Base-by-base conservation (phyloP, 2,888 invertebrate species). In the Agrochola macilenta region DNA sequence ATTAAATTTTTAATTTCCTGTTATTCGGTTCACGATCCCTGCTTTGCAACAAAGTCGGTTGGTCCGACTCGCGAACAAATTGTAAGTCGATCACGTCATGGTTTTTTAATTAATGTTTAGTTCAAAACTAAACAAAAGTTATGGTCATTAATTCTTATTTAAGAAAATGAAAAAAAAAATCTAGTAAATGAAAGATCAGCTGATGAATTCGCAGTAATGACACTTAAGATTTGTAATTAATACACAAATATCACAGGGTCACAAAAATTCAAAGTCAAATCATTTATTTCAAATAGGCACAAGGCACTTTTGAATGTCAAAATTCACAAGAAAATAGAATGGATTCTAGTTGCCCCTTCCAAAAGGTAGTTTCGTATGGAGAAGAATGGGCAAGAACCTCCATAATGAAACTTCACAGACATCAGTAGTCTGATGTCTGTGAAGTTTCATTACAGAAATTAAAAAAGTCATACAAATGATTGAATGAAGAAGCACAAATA, bases 41-140 rank as follows among this genome's bases (percentile, higher is more conserved):
- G 64, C 11, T 57, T 0, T 39, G 14, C 61, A 81, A 77, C 65
- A 77, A 65, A 65, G 69, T 69, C 14, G 64, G 69, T 9, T 35
- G 58, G 69, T 52, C 52, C 5, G n/a, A 60, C 72, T 60, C 54
- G 73, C 81, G 39, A 84, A 84, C 73, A 69, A 71, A 75, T 73
- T 78, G 69, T 14, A 58, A 64, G 70, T 84, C 75, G 69, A 84
- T 81, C 68, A 70, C 52, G 58, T 23, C 54, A 54, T 39, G 23
- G 60, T 69, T 78, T 79, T 83, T 49, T 63, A 74, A 73, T 74
- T 54, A 66, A 54, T 60, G 30, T 63, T 43, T 9, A 17, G 12
- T 57, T 20, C 54, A 82, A 83, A 76, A 52, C 35, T n/a, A n/a
- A 60, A 65, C 52, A 46, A 39, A 49, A n/a, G n/a, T 5, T 49